Evolutionary conservation across 2,113 vertebrate species (phyloP), one percentile per base, ranked within the genome.

Genomic region (Cyanocitta stelleri): DNA sequence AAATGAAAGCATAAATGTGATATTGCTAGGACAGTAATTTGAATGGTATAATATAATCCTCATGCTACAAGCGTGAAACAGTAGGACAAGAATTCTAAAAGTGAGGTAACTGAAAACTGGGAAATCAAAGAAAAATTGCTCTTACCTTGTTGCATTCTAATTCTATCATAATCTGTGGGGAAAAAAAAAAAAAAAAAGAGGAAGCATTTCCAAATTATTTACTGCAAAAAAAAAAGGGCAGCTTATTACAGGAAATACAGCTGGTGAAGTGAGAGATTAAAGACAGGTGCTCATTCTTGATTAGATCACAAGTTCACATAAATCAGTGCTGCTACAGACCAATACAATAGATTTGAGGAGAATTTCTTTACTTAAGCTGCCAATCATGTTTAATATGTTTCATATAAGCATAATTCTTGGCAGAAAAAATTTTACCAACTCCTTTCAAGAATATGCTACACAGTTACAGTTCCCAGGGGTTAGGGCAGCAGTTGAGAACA

Each of bases 71-170:
- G 20, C 11, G 22, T 71, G 72, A 71, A 86, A 80, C 23, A 77
- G 12, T 7, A 62, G 43, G 30, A 62, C 14, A 69, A 33, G 29
- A 78, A 82, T n/a, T 82, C 29, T 69, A 51, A 44, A 88, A 32
- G 1, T 13, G 24, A 73, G 32, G 22, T 43, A 73, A 58, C 3
- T 10, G 35, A 69, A 55, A 68, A 39, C 6, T 9, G 24, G 15
- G 43, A 96, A 79, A 86, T 21, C 30, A 10, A 63, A 89, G 30
- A 74, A 86, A 84, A 72, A 46, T 33, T 74, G 51, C 10, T 81
- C 95, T 96, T 94, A 96, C 96, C 93, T 96, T 96, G 48, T 39
- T 94, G 35, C 96, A 97, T 78, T 96, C 96, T 30, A 97, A 1
- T 83, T 93, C 95, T 75, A 97, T 87, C 93, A 95, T 35, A 75